A percentile compares a stretch with the other conserved stretches of the same genome.
phyloP scores from a whole-genome alignment of 2,797 vertebrate species.

The Sarcophilus harrisii region DNA sequence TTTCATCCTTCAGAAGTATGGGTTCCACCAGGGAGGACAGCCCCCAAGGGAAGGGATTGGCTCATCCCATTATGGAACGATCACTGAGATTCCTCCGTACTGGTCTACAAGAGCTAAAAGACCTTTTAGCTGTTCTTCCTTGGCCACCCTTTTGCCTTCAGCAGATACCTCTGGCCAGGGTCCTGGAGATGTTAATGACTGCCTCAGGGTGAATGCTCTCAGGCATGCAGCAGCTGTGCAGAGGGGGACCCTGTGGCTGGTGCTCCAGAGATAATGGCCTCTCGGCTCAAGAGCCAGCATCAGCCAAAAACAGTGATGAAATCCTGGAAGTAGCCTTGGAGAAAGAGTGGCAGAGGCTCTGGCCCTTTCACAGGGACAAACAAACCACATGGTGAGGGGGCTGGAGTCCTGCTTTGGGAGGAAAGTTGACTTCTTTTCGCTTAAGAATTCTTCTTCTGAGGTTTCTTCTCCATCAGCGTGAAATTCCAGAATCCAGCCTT shows the following conservation, averaged over 20 bases:
- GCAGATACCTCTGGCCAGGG: neutral
- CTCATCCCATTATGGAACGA: neutral
- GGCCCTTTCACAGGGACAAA: neutral
- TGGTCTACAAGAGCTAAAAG: neutral
- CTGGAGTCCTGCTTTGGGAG: neutral
- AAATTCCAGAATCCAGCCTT: neutral
- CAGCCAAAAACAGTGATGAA: neutral
- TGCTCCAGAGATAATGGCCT: neutral
- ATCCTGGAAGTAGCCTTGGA: neutral
- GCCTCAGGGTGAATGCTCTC: neutral
- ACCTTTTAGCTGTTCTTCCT: neutral
- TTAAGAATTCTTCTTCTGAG: neutral
- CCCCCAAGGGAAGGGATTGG: neutral
- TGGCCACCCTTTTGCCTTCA: neutral
- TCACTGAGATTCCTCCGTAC: neutral
- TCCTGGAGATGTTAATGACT: neutral
- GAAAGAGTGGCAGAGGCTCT: neutral
- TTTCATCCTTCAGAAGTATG: neutral
- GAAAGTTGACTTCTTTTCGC: neutral
- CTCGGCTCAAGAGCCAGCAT: neutral
- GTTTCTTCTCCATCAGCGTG: neutral
- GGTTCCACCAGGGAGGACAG: neutral
- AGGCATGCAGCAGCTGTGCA: neutral
- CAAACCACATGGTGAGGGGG: neutral
- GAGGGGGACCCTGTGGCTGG: neutral